phyloP scores from a whole-genome alignment of 2,113 vertebrate species.

The Poeciliopsis occidentalis region DNA sequence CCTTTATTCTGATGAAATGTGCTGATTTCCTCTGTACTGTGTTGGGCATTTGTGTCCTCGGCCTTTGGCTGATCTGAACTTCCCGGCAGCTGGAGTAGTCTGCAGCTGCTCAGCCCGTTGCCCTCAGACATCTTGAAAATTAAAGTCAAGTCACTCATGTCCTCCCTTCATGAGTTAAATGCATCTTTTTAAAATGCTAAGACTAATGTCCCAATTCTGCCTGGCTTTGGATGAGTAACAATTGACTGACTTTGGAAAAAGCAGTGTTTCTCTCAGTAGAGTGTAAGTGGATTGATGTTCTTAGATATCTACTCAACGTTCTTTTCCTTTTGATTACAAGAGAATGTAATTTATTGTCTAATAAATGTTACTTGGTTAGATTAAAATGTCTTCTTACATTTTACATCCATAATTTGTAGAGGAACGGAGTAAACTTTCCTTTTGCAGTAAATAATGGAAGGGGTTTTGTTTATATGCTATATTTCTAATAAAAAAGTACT shows the following conservation, averaged over 20 bases:
- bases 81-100: slow-evolving; percentile 63
- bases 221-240: slow-evolving; percentile 38
- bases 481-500: background rate
- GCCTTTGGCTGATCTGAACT: slow-evolving; percentile 52
- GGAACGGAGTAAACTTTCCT: slow-evolving; percentile 20
- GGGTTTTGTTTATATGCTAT: slow-evolving; percentile 19
- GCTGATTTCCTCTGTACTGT: slow-evolving; percentile 62
- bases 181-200: slow-evolving; percentile 21
- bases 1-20: slow-evolving; percentile 64
- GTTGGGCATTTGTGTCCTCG: slow-evolving; percentile 35
- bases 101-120: slow-evolving; percentile 69
- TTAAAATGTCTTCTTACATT: background rate
- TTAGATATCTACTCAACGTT: slow-evolving; percentile 39
- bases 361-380: slow-evolving; percentile 36
- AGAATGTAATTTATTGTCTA: slow-evolving; percentile 27
- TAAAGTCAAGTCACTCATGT: slow-evolving; percentile 25
- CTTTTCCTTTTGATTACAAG: slow-evolving; percentile 26
- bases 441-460: slow-evolving; percentile 8
- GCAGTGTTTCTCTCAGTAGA: slow-evolving; percentile 38
- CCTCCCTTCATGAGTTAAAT: slow-evolving; percentile 26
- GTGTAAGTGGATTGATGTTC: slow-evolving; percentile 47
- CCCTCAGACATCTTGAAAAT: slow-evolving; percentile 43
- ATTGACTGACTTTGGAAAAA: slow-evolving; percentile 43
- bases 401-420: slow-evolving; percentile 11
- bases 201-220: slow-evolving; percentile 27